Conservation (phyloP, 2,113 vertebrate genomes). For the Nematolebias whitei region DNA sequence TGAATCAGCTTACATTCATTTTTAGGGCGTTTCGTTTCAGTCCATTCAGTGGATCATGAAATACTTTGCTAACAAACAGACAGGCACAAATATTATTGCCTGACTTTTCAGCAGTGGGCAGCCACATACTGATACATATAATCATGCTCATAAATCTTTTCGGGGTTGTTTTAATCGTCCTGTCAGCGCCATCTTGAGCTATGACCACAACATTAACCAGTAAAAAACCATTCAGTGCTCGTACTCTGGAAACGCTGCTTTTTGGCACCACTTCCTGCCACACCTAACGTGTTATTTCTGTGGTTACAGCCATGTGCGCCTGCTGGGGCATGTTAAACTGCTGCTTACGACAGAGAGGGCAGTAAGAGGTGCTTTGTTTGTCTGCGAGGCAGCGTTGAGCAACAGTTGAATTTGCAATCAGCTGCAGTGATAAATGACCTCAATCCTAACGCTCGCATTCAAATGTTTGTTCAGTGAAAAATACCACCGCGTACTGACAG, state of each 20-base stretch:
- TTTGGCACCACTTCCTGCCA: conserved; percentile 2
- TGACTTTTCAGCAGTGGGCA: too few species aligned
- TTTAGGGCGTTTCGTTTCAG: too few species aligned
- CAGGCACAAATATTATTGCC: too few species aligned
- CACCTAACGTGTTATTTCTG: conserved; percentile 20
- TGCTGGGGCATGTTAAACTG: conserved; percentile 36
- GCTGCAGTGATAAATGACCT: background rate
- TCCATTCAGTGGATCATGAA: too few species aligned
- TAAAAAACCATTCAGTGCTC: too few species aligned
- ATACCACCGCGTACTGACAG: background rate
- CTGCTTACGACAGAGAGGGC: conserved; percentile 14
- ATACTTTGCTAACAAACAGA: too few species aligned
- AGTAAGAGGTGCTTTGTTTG: conserved; percentile 2
- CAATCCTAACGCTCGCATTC: background rate
- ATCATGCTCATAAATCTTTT: background rate
- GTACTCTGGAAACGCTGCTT: background rate
- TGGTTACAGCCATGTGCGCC: conserved; percentile 8
- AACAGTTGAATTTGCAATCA: background rate
- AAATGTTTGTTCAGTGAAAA: background rate
- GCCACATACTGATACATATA: background rate
- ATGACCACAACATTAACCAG: background rate
- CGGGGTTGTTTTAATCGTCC: background rate
- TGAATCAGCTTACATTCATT: too few species aligned
- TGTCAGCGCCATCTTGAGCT: background rate
- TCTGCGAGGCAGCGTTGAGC: conserved; percentile 10